These are phyloP conservation scores for Thymelicus sylvestris DNA, from an alignment of 2,888 invertebrate genomes.

Conservation along the genomic window DNA sequence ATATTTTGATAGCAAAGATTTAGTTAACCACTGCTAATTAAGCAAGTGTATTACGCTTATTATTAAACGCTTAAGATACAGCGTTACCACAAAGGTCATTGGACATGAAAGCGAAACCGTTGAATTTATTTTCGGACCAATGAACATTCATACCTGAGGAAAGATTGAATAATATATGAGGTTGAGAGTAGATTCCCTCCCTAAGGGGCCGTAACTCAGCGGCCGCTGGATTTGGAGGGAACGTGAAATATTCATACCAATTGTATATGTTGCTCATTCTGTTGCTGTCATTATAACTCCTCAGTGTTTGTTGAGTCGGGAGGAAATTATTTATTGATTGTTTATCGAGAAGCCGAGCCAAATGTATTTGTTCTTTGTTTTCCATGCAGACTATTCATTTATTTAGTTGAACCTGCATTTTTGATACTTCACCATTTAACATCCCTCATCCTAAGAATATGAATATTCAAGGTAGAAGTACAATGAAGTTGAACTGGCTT, in stretches of 20 bases:
- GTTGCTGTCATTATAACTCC: slow-evolving; percentile 39
- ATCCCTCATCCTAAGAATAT: too few species aligned
- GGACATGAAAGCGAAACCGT: slow-evolving; percentile 56
- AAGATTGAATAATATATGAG: slow-evolving; percentile 78
- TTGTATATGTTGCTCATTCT: slow-evolving; percentile 52
- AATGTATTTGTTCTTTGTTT: background rate
- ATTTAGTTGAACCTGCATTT: too few species aligned
- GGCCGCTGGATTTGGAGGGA: slow-evolving; percentile 58
- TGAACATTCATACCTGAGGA: slow-evolving; percentile 79
- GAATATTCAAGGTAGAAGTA: too few species aligned
- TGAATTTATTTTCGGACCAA: slow-evolving; percentile 71
- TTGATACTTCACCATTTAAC: too few species aligned
- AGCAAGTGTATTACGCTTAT: background rate
- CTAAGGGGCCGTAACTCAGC: slow-evolving; percentile 69
- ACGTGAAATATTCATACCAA: slow-evolving; percentile 53
- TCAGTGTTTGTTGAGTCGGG: slow-evolving; percentile 13
- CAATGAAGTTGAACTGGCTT: too few species aligned
- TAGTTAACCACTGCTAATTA: background rate
- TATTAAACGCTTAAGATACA: background rate
- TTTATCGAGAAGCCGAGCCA: slow-evolving; percentile 3
- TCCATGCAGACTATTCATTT: background rate
- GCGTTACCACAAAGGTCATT: slow-evolving; percentile 56
- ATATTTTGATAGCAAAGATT: background rate
- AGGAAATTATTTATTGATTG: slow-evolving; percentile 13
- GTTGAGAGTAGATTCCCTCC: slow-evolving; percentile 66